Conservation (phyloP, 2,797 vertebrate species). For the Gymnopithys bicolor region DNA sequence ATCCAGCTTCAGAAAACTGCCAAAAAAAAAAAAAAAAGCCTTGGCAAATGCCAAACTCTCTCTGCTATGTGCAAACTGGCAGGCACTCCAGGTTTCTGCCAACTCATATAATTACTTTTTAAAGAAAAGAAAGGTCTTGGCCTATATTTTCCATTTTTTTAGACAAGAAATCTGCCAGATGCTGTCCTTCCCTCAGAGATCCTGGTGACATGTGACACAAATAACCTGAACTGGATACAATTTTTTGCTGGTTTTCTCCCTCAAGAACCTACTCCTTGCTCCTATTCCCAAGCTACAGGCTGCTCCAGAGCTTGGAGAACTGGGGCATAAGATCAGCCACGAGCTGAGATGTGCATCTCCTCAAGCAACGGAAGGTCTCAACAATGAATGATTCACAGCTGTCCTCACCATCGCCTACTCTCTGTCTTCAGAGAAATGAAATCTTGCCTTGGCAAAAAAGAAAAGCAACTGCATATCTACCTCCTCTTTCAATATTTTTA, state of each 20-base stretch:
- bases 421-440: slow-evolving; percentile 26
- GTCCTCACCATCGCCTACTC: slow-evolving; percentile 10
- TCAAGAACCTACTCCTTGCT: neutral
- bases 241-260: neutral
- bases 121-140: neutral
- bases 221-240: neutral
- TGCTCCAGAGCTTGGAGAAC: neutral
- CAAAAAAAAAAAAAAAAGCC: neutral
- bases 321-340: neutral
- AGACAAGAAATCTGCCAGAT: neutral
- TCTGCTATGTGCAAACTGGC: slow-evolving; percentile 9
- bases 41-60: neutral
- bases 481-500: slow-evolving; percentile 29
- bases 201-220: neutral
- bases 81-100: neutral
- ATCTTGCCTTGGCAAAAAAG: neutral
- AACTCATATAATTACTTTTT: neutral
- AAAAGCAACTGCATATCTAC: slow-evolving; percentile 31
- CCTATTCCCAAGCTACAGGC: neutral
- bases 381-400: slow-evolving; percentile 28
- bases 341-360: neutral
- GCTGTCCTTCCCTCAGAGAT: neutral
- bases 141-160: neutral
- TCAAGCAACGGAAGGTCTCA: slow-evolving; percentile 1
- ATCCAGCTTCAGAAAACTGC: slow-evolving; percentile 1